phyloP scores from a whole-genome alignment of 2,888 invertebrate species.

The Aethes cnicana region DNA sequence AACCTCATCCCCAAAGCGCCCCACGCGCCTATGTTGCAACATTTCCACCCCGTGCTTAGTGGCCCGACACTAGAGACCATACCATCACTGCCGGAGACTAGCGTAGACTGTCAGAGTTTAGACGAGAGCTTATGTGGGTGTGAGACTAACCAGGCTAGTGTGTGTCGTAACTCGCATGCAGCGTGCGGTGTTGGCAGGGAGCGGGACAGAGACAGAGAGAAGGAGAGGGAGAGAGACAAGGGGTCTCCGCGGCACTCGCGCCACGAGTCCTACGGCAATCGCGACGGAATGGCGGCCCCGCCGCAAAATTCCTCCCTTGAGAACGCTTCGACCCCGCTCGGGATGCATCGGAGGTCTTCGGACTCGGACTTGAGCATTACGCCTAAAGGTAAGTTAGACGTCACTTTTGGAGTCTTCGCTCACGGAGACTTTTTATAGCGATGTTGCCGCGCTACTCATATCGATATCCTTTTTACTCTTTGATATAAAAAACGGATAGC shows the following conservation, averaged over 20 bases:
- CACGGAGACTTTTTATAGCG: too few relatives aligned
- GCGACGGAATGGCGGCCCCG: constrained; percentile 54
- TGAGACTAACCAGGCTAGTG: constrained; percentile 73
- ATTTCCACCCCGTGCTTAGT: constrained; percentile 66
- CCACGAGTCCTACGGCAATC: constrained; percentile 80
- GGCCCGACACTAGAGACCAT: constrained; percentile 67
- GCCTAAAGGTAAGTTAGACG: constrained; percentile 88
- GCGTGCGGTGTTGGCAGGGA: constrained; percentile 77
- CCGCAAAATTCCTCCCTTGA: constrained; percentile 63
- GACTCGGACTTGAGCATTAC: constrained; percentile 97
- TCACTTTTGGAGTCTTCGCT: background rate
- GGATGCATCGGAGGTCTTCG: constrained; percentile 91
- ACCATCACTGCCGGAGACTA: constrained; percentile 68
- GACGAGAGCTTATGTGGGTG: constrained; percentile 46
- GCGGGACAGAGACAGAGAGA: constrained; percentile 51
- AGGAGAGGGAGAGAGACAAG: constrained; percentile 50
- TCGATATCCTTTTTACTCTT: too few relatives aligned
- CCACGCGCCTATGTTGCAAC: constrained; percentile 58
- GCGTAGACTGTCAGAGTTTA: constrained; percentile 62
- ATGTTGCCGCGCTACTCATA: too few relatives aligned
- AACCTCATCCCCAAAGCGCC: constrained; percentile 48
- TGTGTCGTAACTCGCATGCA: constrained; percentile 82
- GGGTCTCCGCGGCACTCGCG: constrained; percentile 77
- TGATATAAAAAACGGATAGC: too few relatives aligned
- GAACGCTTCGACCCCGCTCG: constrained; percentile 75